Base-by-base conservation (phyloP, 2,113 vertebrate species). In the Aphyosemion australe region DNA sequence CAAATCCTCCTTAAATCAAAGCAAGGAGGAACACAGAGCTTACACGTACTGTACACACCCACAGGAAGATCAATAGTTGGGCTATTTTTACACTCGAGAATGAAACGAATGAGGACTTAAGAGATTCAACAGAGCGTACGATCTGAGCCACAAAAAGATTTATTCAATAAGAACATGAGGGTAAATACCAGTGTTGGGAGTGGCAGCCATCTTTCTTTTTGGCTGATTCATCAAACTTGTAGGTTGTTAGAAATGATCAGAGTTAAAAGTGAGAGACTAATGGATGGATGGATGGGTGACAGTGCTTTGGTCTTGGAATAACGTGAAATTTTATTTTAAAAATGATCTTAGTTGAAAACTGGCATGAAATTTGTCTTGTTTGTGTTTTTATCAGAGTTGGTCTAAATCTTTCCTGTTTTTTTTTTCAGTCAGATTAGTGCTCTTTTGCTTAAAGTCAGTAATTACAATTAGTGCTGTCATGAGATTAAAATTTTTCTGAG, bases 121-220 rank as follows among this genome's bases (percentile, higher is more conserved):
- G 69, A 52, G 67, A 68, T 31, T 50, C 54, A 80, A 60, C 26
- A 74, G 26, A 53, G 26, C 10, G 61, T 47, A 39, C 31, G 41
- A 61, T 76, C 56, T 65, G 43, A 65, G 49, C 50, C 20, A 63
- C 7, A 37, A 3, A 37, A 42, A 42, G 41, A 51, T 37, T 20
- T 6, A 42, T 45, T 32, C 13, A 19, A 1, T 19, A 58, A 19
- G 12, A 54, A 32, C 31, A 34, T 37, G 31, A 54, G 10, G 15
- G 43, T 12, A 45, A 45, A 45, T 45, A 45, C 43, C 43, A 45
- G 43, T 3, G 32, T 2, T 18, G 10, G n/a, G n/a, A 34, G 9
- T 11, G 11, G 12, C 2, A n/a, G 21, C 6, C 32, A 37, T 5
- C 31, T 18, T 9, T 12, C 8, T 20, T 16, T 32, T 53, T 34